Percentiles rank a stretch among this genome's conserved stretches.
phyloP scores from a whole-genome alignment of 2,113 vertebrate species.

The Tinamus guttatus region DNA sequence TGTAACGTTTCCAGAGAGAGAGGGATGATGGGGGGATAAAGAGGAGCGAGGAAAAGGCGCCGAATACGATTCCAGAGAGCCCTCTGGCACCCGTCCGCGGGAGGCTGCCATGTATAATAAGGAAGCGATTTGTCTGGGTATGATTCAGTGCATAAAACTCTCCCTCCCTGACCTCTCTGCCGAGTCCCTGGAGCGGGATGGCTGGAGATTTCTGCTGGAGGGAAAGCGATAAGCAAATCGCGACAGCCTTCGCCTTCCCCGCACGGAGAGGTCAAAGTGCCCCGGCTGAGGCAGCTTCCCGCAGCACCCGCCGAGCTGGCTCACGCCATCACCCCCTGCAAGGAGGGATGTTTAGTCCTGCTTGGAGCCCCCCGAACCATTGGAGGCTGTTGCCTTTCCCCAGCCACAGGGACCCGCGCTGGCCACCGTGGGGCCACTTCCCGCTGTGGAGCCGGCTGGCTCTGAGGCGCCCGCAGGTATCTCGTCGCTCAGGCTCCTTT shows the following conservation, averaged over 20 bases:
- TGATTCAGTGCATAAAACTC: slow-evolving; percentile 56
- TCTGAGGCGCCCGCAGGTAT: not conserved
- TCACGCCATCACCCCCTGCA: not conserved
- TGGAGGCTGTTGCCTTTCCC: not conserved
- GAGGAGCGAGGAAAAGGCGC: slow-evolving; percentile 46
- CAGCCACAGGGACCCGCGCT: not conserved
- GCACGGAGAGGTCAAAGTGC: slow-evolving; percentile 10
- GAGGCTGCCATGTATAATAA: slow-evolving; percentile 71
- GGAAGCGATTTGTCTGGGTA: slow-evolving; percentile 65
- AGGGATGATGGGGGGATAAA: not conserved
- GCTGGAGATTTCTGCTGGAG: slow-evolving; percentile 5
- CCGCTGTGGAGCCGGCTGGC: not conserved
- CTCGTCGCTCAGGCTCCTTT: not conserved
- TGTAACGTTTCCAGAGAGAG: slow-evolving; percentile 17
- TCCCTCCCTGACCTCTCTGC: slow-evolving; percentile 25
- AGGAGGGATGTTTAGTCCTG: not conserved
- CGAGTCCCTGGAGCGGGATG: slow-evolving; percentile 11
- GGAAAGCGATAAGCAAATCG: not conserved
- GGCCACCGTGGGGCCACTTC: not conserved
- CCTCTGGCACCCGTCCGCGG: slow-evolving; percentile 53
- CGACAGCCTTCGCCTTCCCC: slow-evolving; percentile 20
- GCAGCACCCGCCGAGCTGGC: not conserved
- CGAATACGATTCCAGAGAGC: slow-evolving; percentile 44
- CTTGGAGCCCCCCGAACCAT: not conserved
- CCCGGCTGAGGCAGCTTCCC: slow-evolving; percentile 3